Evolutionary conservation across 2,797 vertebrate genomes (phyloP).

Genomic region (Pseudomugil tenellus): DNA sequence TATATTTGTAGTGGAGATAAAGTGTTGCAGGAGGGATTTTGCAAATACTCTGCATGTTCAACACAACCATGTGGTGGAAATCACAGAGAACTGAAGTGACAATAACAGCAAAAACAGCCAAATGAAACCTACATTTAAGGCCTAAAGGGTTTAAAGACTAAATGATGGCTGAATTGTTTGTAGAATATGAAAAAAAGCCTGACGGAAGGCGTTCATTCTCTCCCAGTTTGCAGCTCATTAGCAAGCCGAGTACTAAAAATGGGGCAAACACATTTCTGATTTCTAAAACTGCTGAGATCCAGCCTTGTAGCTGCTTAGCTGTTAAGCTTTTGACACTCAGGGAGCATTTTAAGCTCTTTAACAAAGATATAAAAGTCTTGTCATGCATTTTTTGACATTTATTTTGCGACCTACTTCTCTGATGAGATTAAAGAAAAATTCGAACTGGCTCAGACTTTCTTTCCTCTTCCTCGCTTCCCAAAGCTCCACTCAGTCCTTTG

Average conservation of each 20-base stretch:
- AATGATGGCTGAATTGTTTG: neutral
- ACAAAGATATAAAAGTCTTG: conserved; percentile 21
- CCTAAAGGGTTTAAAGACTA: neutral
- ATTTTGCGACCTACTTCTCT: conserved; percentile 48
- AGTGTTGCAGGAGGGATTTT: neutral
- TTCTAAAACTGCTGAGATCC: conserved; percentile 8
- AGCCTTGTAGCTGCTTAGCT: conserved; percentile 16
- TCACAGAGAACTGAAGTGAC: neutral
- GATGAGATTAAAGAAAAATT: conserved; percentile 53
- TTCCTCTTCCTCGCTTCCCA: conserved; percentile 30
- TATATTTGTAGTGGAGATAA: neutral
- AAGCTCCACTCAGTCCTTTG: conserved; percentile 53
- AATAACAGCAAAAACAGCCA: neutral
- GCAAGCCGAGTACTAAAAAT: conserved; percentile 8
- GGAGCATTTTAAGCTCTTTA: conserved; percentile 31
- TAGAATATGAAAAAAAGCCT: neutral
- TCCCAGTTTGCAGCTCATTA: conserved; percentile 33
- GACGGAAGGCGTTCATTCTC: conserved; percentile 8
- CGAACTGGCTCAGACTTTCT: conserved; percentile 18
- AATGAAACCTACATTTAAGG: neutral
- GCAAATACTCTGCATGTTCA: neutral
- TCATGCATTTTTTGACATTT: conserved; percentile 36
- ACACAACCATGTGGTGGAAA: neutral
- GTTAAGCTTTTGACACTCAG: conserved; percentile 37
- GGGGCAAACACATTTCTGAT: conserved; percentile 15